Evolutionary conservation across 2,797 vertebrate species (phyloP), one percentile per base, ranked within the genome.

Genomic region (Danio aesculapii): DNA sequence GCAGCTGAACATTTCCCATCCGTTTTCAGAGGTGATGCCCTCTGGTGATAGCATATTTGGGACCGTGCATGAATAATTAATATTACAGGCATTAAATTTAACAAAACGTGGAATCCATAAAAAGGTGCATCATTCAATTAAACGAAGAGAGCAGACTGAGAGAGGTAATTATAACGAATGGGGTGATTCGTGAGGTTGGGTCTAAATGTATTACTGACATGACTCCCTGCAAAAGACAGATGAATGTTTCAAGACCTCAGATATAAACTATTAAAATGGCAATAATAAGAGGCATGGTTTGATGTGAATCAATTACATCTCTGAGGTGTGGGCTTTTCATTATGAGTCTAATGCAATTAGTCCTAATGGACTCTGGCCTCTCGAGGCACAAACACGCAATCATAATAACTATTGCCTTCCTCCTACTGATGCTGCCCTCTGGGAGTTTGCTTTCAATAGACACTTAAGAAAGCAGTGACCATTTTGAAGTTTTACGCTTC

Each of bases 291-390:
- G 41, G 61, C 52, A 61, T n/a, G 19, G 67, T 70, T 79, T 63
- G 14, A 44, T 80, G 8, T 64, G 64, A 83, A 84, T 83, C 64
- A 53, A 81, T 84, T 81, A 83, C 16, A 13, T 69, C 55, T 69
- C 10, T 72, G 63, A 81, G 76, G 74, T 81, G 83, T 57, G 17
- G 39, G 75, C 52, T 70, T 83, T 68, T 81, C 61, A 83, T 81
- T 84, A 81, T 13, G 70, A 49, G 70, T 59, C 72, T 86, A 62
- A 81, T 81, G 73, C 55, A 81, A 79, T 84, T 86, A 81, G 46
- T 39, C 58, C 72, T 83, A 87, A 86, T 87, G 76, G 83, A 81
- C 75, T 76, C 67, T 74, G 61, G 73, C 49, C 61, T 81, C 62
- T 53, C 16, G 6, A 78, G 77, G 70, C 72, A 76, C 83, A 53